Conservation (phyloP, 1,140 invertebrate genomes). For the Bombus impatiens region DNA sequence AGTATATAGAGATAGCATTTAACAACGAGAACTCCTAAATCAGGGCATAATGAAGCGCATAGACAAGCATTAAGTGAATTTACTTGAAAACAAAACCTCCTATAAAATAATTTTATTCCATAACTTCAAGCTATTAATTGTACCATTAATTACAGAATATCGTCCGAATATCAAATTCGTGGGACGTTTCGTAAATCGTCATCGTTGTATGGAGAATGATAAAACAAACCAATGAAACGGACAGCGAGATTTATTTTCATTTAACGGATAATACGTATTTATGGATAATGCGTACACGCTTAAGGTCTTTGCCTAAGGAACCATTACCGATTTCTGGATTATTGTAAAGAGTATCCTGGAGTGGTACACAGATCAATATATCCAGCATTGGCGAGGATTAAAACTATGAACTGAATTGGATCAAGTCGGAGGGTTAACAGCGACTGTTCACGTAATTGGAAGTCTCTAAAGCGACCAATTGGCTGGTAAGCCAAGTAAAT, state of each 20-base stretch:
- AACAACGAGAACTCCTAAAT: background rate
- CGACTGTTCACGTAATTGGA: slow-evolving; percentile 17
- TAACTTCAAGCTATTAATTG: background rate
- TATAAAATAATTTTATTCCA: background rate
- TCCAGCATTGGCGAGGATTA: background rate
- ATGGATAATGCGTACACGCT: background rate
- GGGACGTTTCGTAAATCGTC: too few relatives aligned
- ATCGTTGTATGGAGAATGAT: too few relatives aligned
- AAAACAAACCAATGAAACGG: background rate
- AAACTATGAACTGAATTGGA: slow-evolving; percentile 36
- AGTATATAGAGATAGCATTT: background rate
- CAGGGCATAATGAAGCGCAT: background rate
- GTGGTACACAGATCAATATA: background rate
- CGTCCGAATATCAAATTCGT: too few relatives aligned
- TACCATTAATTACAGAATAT: background rate
- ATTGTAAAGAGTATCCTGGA: background rate
- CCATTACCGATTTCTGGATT: slow-evolving; percentile 36
- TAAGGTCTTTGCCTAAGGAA: background rate
- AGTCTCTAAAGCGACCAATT: background rate
- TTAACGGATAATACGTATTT: background rate
- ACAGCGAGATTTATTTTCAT: background rate
- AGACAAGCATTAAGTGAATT: background rate
- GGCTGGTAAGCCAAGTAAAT: background rate
- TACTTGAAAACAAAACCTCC: background rate
- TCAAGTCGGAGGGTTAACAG: background rate